Conservation (phyloP, 2,113 vertebrate genomes). For the Calcarius ornatus region DNA sequence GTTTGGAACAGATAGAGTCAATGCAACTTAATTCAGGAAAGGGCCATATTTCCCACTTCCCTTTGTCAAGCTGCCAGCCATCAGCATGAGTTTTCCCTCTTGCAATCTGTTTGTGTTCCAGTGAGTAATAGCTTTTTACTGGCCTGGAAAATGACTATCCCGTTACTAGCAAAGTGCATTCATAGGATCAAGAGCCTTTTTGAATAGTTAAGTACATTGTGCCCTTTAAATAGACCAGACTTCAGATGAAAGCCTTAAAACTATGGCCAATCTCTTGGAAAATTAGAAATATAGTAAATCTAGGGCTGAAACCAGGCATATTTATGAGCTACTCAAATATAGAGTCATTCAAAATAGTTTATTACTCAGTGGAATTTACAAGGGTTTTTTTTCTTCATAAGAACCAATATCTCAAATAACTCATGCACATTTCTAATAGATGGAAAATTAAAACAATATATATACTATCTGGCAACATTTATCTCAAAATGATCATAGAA, state of each 20-base stretch:
- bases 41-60: conserved; percentile 3
- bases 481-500: background rate
- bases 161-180: conserved; percentile 17
- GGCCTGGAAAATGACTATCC: conserved; percentile 50
- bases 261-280: background rate
- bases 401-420: background rate
- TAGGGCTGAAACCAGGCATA: background rate
- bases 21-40: background rate
- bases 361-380: background rate
- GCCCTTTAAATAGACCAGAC: background rate
- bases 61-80: background rate
- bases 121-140: conserved; percentile 45
- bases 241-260: conserved; percentile 6
- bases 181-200: conserved; percentile 30
- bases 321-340: conserved; percentile 28
- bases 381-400: background rate
- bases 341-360: conserved; percentile 11
- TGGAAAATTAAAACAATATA: background rate
- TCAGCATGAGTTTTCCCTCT: background rate
- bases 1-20: conserved; percentile 37
- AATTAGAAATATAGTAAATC: conserved; percentile 40
- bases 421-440: background rate
- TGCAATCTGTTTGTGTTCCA: conserved; percentile 41
- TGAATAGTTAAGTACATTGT: conserved; percentile 31
- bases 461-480: background rate